Percentiles rank a stretch among this genome's conserved stretches.
These are phyloP conservation scores for Danaus chrysippus DNA, from an alignment of 2,888 invertebrate species.

Conservation along the genomic window DNA sequence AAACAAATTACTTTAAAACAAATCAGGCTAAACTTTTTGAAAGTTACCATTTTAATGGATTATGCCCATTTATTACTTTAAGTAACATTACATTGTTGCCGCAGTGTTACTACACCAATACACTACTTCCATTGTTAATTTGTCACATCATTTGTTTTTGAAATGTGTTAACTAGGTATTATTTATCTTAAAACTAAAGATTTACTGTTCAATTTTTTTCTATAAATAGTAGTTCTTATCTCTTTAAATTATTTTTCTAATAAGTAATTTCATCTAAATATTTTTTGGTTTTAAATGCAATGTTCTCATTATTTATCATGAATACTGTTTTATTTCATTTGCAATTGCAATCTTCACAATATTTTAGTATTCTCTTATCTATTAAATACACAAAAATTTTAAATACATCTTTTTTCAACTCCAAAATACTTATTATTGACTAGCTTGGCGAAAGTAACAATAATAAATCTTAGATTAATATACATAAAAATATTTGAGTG, in stretches of 20 bases:
- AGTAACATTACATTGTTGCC: slow-evolving; percentile 28
- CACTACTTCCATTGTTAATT: slow-evolving; percentile 13
- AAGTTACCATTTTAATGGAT: slow-evolving; percentile 59
- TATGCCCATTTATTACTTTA: slow-evolving; percentile 45
- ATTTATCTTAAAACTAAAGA: too few relatives aligned
- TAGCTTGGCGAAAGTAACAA: slow-evolving; percentile 27
- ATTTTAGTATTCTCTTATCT: not conserved
- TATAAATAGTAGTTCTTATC: too few relatives aligned
- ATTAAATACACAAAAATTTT: slow-evolving; percentile 1
- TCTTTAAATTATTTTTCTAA: too few relatives aligned
- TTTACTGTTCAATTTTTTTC: too few relatives aligned
- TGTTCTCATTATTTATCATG: too few relatives aligned
- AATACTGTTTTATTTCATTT: too few relatives aligned
- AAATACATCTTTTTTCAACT: not conserved
- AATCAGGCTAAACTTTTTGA: slow-evolving; percentile 54
- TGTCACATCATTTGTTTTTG: not conserved
- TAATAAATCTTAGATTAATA: slow-evolving; percentile 16
- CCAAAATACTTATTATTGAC: slow-evolving; percentile 13
- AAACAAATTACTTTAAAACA: slow-evolving; percentile 27
- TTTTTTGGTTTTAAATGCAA: too few relatives aligned
- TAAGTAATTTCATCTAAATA: too few relatives aligned
- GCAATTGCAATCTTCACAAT: not conserved
- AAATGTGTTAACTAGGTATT: not conserved
- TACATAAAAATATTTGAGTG: slow-evolving; percentile 19
- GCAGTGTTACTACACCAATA: slow-evolving; percentile 46